A percentile compares a stretch with the other conserved stretches of the same genome.
phyloP scores from a whole-genome alignment of 2,888 invertebrate genomes.

The Syrphus vitripennis region DNA sequence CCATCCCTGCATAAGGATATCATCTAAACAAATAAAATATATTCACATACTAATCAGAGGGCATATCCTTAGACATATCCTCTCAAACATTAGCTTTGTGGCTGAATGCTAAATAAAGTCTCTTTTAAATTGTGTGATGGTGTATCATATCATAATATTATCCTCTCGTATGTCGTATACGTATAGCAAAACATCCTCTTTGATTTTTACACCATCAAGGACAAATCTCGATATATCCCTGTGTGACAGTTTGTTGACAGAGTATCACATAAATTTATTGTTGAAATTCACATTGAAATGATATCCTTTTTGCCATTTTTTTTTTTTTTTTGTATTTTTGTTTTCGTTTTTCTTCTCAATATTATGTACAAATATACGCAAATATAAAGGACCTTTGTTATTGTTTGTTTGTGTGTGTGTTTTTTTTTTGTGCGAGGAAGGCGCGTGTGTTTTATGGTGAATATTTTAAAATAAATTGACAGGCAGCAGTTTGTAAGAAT shows the following conservation, averaged over 20 bases:
- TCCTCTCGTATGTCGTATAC: no score
- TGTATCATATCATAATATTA: background rate
- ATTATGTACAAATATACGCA: background rate
- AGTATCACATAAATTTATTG: constrained; percentile 69
- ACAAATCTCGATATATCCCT: constrained; percentile 42
- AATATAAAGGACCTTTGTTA: constrained; percentile 6
- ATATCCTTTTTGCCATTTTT: constrained; percentile 26
- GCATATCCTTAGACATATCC: constrained; percentile 42
- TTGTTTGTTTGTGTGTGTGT: background rate
- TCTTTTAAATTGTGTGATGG: constrained; percentile 12
- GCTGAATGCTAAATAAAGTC: constrained; percentile 50
- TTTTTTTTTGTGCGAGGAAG: background rate
- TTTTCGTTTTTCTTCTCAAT: constrained; percentile 43
- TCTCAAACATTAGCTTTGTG: constrained; percentile 50
- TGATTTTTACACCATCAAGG: constrained; percentile 47
- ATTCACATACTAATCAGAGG: constrained; percentile 60
- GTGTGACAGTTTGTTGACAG: constrained; percentile 63
- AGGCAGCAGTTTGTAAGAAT: constrained; percentile 31
- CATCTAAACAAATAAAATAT: constrained; percentile 59
- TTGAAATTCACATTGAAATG: constrained; percentile 48
- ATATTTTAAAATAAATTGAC: constrained; percentile 48
- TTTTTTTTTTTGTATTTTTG: background rate
- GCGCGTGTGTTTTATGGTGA: constrained; percentile 24
- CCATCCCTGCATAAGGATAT: constrained; percentile 15
- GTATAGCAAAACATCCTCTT: constrained; percentile 16